Percentiles rank a stretch among this genome's conserved stretches.
Evolutionary conservation across 92 coral and sea anemone species (phyloP).

Genomic region (Actinostola sp.): DNA sequence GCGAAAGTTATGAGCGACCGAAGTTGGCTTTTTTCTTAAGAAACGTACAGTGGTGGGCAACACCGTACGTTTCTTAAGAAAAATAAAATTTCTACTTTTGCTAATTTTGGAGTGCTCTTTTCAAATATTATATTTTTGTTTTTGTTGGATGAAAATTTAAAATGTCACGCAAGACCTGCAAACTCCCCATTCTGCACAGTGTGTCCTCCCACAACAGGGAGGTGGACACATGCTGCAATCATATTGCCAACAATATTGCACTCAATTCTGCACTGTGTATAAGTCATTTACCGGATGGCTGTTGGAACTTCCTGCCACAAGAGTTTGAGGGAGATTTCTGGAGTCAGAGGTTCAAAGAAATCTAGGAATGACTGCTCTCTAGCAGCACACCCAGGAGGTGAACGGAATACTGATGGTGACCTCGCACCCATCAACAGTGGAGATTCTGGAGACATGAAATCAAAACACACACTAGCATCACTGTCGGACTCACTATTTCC

Average conservation of each 20-base stretch:
- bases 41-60: neutral
- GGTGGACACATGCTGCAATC: too few relatives aligned
- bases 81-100: too few relatives aligned
- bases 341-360: slow-evolving; percentile 77
- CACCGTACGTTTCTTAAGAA: too few relatives aligned
- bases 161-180: too few relatives aligned
- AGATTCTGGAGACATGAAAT: slow-evolving; percentile 40
- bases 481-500: too few relatives aligned
- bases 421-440: slow-evolving; percentile 57
- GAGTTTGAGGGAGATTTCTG: slow-evolving; percentile 82
- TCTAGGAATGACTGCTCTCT: slow-evolving; percentile 91
- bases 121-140: too few relatives aligned
- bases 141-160: too few relatives aligned
- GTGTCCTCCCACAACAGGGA: neutral
- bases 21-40: too few relatives aligned
- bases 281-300: slow-evolving; percentile 66
- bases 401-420: slow-evolving; percentile 76
- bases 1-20: too few relatives aligned
- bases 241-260: neutral
- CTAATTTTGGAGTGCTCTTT: too few relatives aligned
- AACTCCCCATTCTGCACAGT: neutral
- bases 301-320: slow-evolving; percentile 90
- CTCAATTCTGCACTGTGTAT: neutral
- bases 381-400: slow-evolving; percentile 65
- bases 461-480: neutral